These are phyloP conservation scores for Marmota monax DNA, from an alignment of 2,113 vertebrate genomes.

Conservation along the genomic window DNA sequence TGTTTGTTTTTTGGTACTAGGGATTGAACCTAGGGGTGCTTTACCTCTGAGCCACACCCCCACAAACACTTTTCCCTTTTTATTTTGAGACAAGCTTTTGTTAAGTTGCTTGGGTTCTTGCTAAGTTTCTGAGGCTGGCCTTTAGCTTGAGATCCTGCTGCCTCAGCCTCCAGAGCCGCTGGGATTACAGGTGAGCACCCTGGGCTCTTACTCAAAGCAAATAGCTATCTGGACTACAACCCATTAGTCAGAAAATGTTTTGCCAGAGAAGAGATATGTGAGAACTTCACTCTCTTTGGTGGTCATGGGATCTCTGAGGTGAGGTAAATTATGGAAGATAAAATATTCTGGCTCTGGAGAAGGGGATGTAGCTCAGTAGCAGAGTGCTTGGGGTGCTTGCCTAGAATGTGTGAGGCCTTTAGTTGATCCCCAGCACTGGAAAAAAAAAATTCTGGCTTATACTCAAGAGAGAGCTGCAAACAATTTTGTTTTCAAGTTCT, in stretches of 20 bases:
- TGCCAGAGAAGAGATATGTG: background rate
- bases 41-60: no score
- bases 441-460: background rate
- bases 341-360: background rate
- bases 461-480: background rate
- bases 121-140: no score
- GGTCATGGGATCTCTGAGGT: background rate
- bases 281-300: background rate
- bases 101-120: no score
- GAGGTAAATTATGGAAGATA: background rate
- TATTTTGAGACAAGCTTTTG: no score
- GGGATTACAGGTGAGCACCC: background rate
- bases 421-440: background rate
- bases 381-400: background rate
- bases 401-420: background rate
- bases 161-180: no score
- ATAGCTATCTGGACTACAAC: background rate
- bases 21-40: no score
- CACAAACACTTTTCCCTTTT: no score
- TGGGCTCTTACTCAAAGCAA: background rate
- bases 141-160: no score
- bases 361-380: background rate
- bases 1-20: no score
- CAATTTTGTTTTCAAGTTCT: background rate
- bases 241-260: background rate